Evolutionary conservation across 1,140 invertebrate genomes (phyloP), one percentile per base, ranked within the genome.

Genomic region (Drosophila paulistorum): DNA sequence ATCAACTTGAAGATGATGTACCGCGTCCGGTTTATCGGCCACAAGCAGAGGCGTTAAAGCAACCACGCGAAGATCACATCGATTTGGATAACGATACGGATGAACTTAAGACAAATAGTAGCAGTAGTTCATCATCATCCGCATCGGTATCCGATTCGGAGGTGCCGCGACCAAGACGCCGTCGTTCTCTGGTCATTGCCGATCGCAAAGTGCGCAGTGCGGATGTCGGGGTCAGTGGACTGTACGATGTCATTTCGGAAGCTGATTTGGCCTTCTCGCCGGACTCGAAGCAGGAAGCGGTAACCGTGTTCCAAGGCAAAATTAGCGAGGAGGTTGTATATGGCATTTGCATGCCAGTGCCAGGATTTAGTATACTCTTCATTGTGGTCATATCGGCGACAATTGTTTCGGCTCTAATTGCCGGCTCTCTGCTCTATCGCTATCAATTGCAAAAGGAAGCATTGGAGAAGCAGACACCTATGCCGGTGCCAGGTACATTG

Each of bases 171-270:
- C 87, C 83, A 51, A 92, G 91, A 65, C 89, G 90, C 35, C 94
- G 94, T 59, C 93, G 97, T 17, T 95, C 95, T 0, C 93, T 96
- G 1, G 93, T 95, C 0, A 93, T 96, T 11, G 94, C 95, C 7
- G 95, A 96, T 81, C 93, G 96, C 5, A 95, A 96, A 81, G 95
- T 94, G 10, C 94, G 96, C 23, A 97, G 95, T 71, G 96, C 96
- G 2, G 97, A 97, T 89, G 96, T 97, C 10, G 97, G 96, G 7
- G 97, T 98, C 14, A 96, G 95, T 74, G 96, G 96, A 2, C 94
- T 97, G 42, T 98, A 97, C 91, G 96, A 97, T 75, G 97, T 98
- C n/a, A 97, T 98, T 30, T 97, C 97, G 3, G 96, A 97, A 92
- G 96, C 96, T 10, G 97, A 98, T 92, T 92, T 98, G 20, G 97